Evolutionary conservation across 2,888 invertebrate genomes (phyloP).

Genomic region (Priocnemis perturbator): DNA sequence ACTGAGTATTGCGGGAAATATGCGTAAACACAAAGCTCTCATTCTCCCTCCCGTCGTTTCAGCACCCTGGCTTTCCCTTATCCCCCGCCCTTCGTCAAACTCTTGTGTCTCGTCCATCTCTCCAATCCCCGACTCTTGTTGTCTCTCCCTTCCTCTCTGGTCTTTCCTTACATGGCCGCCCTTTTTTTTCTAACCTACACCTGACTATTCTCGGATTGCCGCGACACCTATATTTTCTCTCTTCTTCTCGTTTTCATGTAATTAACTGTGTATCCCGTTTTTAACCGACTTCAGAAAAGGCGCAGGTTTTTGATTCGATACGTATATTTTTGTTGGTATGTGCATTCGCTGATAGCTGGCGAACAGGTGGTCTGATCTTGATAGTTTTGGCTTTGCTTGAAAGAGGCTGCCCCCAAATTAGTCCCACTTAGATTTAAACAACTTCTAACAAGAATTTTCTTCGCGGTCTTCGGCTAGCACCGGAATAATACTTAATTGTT

Average conservation of each 20-base stretch:
- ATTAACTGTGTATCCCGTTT: neutral
- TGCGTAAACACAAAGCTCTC: constrained; percentile 68
- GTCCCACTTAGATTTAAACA: too few relatives aligned
- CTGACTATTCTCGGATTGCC: neutral
- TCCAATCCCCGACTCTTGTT: neutral
- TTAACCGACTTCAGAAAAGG: too few relatives aligned
- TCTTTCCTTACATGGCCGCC: constrained; percentile 1
- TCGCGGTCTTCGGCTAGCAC: too few relatives aligned
- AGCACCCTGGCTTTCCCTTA: constrained; percentile 41
- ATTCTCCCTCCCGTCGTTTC: constrained; percentile 44
- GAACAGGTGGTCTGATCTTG: too few relatives aligned
- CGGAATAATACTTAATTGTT: too few relatives aligned
- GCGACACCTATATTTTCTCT: neutral
- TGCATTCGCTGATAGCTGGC: too few relatives aligned
- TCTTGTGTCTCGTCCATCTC: constrained; percentile 16
- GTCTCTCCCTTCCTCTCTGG: constrained; percentile 18
- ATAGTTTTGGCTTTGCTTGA: too few relatives aligned
- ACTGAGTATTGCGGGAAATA: constrained; percentile 72
- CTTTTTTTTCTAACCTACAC: constrained; percentile 4
- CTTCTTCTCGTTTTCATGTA: constrained; percentile 1
- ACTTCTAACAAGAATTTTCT: too few relatives aligned
- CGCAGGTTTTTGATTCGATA: too few relatives aligned
- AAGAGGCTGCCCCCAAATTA: too few relatives aligned
- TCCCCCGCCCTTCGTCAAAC: too few relatives aligned
- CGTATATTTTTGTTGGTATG: too few relatives aligned